Percentiles rank a stretch among this genome's conserved stretches.
Conservation (phyloP, 2,113 vertebrate species). For the Dunckerocampus dactyliophorus region DNA sequence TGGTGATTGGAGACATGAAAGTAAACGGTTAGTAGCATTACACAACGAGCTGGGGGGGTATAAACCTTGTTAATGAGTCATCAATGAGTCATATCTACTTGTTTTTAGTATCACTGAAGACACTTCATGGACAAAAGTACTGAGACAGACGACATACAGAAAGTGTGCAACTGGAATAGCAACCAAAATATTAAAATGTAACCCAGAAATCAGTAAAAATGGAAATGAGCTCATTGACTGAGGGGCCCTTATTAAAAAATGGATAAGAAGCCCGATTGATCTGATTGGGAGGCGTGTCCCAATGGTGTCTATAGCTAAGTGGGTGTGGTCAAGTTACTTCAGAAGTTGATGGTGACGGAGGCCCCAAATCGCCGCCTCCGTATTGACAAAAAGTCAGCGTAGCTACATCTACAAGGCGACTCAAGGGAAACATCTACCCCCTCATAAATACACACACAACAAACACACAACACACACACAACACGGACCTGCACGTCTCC, state of each 20-base stretch:
- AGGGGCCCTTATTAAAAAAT: too few species aligned
- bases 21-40: background rate
- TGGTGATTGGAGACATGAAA: constrained; percentile 8
- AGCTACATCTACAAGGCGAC: constrained; percentile 17
- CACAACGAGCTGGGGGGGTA: too few species aligned
- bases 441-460: constrained; percentile 13
- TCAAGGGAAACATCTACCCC: constrained; percentile 34
- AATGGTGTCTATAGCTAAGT: background rate
- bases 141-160: background rate
- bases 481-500: constrained; percentile 56
- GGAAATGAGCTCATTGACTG: too few species aligned
- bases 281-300: background rate
- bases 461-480: constrained; percentile 18
- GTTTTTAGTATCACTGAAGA: too few species aligned
- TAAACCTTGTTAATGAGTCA: constrained; percentile 17
- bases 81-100: constrained; percentile 14
- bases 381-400: constrained; percentile 17
- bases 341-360: constrained; percentile 35
- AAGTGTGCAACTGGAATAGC: background rate
- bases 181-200: too few species aligned
- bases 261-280: too few species aligned
- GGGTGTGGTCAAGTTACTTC: constrained; percentile 50
- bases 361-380: constrained; percentile 13
- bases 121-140: too few species aligned
- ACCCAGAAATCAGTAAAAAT: too few species aligned